Evolutionary conservation across 2,113 vertebrate species (phyloP), one percentile per base, ranked within the genome.

Genomic region (Hyaena hyaena): DNA sequence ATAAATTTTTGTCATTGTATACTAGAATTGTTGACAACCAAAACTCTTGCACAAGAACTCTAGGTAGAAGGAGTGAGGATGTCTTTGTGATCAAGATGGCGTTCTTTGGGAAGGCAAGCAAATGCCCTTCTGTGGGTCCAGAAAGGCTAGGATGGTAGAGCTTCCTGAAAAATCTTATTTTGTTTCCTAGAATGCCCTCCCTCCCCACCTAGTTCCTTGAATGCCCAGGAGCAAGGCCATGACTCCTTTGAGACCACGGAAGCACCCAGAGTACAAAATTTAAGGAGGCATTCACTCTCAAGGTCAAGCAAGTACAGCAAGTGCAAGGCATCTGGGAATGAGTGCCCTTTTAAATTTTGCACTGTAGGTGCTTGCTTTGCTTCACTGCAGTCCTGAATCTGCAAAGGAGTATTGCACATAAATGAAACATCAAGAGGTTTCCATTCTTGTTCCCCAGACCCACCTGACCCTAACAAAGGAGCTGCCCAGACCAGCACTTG

Each of bases 1-100:
- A 69, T 92, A 95, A 96, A 91, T 86, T 43, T 17, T 63, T 81
- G 68, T 90, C 82, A 26, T 21, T 95, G 24, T 53, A 11, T 66
- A 48, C 55, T 65, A 6, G 43, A 91, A 73, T 55, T 96, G 28
- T n/a, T 74, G 88, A 81, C 63, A 94, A 89, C 80, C 48, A 73
- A 95, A 97, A 88, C n/a, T 85, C 74, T 48, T 87, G 39, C 35
- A 61, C 53, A 93, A 66, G 74, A 73, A 15, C 68, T 88, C 9
- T 77, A 92, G 43, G 66, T 35, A 35, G 84, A 90, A 77, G 66
- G 21, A 69, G 39, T 82, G 39, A 61, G 43, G 9, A 66, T 79
- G 15, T 80, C 63, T 95, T 85, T 88, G 53, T 88, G 68, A 95
- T 83, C 48, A 65, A 83, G 33, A 33, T 85, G 24, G 33, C 48